Evolutionary conservation across 2,113 vertebrate species (phyloP), one percentile per base, ranked within the genome.

Genomic region (Caretta caretta): DNA sequence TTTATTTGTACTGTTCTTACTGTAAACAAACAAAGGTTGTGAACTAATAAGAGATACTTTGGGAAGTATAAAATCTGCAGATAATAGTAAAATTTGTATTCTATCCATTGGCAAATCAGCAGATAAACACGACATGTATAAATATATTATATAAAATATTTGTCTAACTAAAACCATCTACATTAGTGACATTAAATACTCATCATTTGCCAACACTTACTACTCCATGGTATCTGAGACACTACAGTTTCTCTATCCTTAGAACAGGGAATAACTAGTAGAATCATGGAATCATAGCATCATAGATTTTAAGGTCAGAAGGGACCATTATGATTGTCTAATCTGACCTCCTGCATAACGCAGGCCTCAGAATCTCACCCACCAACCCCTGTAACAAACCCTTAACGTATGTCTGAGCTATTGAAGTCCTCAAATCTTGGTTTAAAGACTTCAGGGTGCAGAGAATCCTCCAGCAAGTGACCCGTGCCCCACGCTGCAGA

Each of bases 11-110:
- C 14, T 85, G 42, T 6, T 14, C n/a, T 79, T 90, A 78, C 48
- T 84, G 62, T 65, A 97, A 96, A 87, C 29, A 95, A 97, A 95
- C 2, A 95, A 94, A 72, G 89, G 3, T 8, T 54, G 38, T 13
- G 1, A 38, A 84, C 16, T 48, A 81, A 81, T 83, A 92, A 92
- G 10, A 65, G 0, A 65, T 59, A 10, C 2, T 93, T 82, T 6
- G 88, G 82, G 95, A 94, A 53, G 3, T 56, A 84, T 49, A 93
- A 51, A 93, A 84, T 4, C 13, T 78, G 19, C 90, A 78, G 11
- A 49, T 35, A 93, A 93, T 76, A 2, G 4, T 84, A 86, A 86
- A 84, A 80, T 2, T 29, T 59, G 1, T 5, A n/a, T 90, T 80
- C 38, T 87, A 95, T 92, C 1, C 50, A 88, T 86, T 65, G 65